Conservation (phyloP, 2,113 vertebrate species). For the Desmodus rotundus region DNA sequence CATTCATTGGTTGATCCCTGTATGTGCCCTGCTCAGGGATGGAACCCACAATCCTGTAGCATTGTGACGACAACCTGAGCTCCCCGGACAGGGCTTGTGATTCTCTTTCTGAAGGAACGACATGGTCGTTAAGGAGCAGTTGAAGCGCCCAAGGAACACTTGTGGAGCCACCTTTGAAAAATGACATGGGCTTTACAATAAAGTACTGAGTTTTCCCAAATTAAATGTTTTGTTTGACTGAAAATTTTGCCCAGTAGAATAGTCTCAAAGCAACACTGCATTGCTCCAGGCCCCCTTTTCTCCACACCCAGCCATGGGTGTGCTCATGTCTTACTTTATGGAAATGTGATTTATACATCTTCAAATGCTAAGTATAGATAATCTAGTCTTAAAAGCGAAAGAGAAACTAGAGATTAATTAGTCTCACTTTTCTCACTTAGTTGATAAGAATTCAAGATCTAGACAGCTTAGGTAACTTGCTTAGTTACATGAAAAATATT, state of each 20-base stretch:
- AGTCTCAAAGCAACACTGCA: background rate
- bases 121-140: background rate
- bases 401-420: background rate
- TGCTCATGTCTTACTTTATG: background rate
- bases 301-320: background rate
- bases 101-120: background rate
- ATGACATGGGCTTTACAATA: background rate
- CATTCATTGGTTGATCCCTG: too few relatives aligned
- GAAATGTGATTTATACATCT: background rate
- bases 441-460: background rate
- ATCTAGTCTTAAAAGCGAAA: background rate
- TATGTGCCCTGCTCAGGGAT: too few relatives aligned
- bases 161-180: background rate
- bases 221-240: background rate
- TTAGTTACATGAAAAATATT: background rate
- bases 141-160: background rate
- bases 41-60: too few relatives aligned
- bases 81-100: background rate
- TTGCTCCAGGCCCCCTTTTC: background rate
- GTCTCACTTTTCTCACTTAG: background rate
- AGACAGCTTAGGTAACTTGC: background rate
- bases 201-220: background rate
- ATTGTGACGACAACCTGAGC: too few relatives aligned
- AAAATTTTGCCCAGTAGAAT: background rate
- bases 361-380: background rate